Evolutionary conservation across 2,888 invertebrate genomes (phyloP), one percentile per base, ranked within the genome.

Genomic region (Plebejus anna): DNA sequence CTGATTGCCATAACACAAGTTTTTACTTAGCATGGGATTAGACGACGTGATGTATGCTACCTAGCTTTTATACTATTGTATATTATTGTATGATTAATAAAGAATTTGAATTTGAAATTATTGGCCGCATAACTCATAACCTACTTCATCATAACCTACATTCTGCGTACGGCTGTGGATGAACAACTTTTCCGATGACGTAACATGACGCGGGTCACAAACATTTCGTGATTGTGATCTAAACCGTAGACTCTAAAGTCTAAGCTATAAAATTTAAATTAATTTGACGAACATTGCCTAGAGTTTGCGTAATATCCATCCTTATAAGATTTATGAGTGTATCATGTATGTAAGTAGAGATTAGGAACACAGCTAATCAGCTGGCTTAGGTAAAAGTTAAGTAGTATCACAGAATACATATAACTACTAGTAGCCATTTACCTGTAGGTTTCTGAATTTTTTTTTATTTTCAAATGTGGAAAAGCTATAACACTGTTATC

Each of bases 131-230:
- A 9, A 28, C 22, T 61, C 7, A 61, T 22, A 28, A 61, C 22
- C 66, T 66, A 66, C 66, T 66, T 66, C 66, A 36, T 36, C 66
- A 66, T 36, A 66, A 36, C 32, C 66, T 5, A 66, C 32, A 66
- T 66, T 61, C 61, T 28, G 3, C 11, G 28, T 66, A 66, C 32
- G 32, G 13, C 2, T 66, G 66, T 66, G 66, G 66, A 66, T 66
- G 32, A 5, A 66, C 13, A 75, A 57, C 75, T 55, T 75, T 75
- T 75, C 57, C 32, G 32, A 66, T 66, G 32, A 32, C 32, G 66
- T 66, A 66, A 66, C 32, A 32, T 32, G 13, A 36, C 66, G 36
- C 36, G 32, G 66, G 66, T 66, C 32, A 32, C 32, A 66, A 7
- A 32, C 4, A 28, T 61, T 61, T 61, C 28, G 9, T 32, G 66